Percentiles rank a stretch among this genome's conserved stretches.
phyloP scores from a whole-genome alignment of 2,113 vertebrate species.

The Acrocephalus kingi region DNA sequence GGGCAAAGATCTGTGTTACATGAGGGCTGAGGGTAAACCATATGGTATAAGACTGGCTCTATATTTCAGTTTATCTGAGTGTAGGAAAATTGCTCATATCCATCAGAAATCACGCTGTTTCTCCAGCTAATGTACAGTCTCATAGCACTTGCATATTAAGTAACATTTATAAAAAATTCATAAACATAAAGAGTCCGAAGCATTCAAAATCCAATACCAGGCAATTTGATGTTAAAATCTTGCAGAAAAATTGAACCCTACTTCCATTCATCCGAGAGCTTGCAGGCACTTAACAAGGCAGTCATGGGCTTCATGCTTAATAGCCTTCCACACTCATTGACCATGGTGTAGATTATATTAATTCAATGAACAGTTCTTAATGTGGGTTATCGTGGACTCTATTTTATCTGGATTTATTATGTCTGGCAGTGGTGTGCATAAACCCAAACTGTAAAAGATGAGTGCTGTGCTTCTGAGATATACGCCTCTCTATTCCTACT shows the following conservation, averaged over 20 bases:
- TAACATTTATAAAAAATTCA: conserved; percentile 30
- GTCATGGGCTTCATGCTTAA: neutral
- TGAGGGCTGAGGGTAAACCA: neutral
- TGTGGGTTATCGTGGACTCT: neutral
- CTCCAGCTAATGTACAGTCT: neutral
- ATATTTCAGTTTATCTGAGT: neutral
- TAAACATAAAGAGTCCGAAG: neutral
- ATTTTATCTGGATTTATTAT: conserved; percentile 31
- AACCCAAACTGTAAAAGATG: neutral
- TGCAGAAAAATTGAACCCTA: neutral
- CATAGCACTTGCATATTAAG: conserved; percentile 25
- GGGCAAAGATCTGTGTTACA: neutral
- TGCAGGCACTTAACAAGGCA: neutral
- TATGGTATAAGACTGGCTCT: neutral
- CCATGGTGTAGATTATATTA: neutral
- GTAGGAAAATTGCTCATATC: neutral
- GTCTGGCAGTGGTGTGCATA: neutral
- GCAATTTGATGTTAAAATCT: neutral
- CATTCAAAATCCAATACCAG: conserved; percentile 32
- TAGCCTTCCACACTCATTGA: conserved; percentile 10
- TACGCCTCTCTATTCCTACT: neutral
- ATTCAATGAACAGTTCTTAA: conserved; percentile 18
- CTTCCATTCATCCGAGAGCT: conserved; percentile 8
- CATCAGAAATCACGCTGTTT: neutral
- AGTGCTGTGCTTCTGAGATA: neutral